These are phyloP conservation scores for Pipistrellus kuhlii DNA, from an alignment of 2,797 vertebrate genomes.

Conservation along the genomic window DNA sequence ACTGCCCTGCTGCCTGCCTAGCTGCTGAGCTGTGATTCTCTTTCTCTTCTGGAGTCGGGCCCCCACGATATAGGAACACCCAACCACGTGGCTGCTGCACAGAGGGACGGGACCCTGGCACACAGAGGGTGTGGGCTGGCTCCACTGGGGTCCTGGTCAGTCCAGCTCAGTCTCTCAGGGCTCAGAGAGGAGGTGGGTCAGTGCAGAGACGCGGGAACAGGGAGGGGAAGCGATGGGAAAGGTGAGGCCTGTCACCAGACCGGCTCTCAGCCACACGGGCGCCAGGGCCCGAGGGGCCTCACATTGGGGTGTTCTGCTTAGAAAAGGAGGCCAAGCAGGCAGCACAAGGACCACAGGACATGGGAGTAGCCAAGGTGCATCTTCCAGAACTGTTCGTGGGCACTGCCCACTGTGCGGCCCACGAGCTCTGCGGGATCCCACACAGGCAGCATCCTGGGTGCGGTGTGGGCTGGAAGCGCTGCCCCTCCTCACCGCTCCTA, in stretches of 20 bases:
- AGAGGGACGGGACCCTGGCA: not conserved
- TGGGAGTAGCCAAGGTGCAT: not conserved
- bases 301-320: not conserved
- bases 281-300: not conserved
- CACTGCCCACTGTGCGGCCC: accelerated
- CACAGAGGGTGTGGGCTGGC: not conserved
- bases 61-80: not conserved
- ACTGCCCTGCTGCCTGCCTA: not conserved
- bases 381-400: not conserved
- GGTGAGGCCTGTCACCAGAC: not conserved
- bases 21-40: not conserved
- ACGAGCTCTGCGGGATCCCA: not conserved
- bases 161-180: not conserved
- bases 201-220: not conserved
- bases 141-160: not conserved
- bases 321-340: not conserved
- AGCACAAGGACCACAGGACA: not conserved
- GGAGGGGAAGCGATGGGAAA: not conserved
- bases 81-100: no score
- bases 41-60: not conserved
- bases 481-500: no score
- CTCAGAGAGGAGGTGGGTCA: not conserved
- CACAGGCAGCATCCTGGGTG: no score
- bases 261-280: accelerated
- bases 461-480: no score